Evolutionary conservation across 2,888 invertebrate genomes (phyloP).

Genomic region (Oegoconia quadripuncta): DNA sequence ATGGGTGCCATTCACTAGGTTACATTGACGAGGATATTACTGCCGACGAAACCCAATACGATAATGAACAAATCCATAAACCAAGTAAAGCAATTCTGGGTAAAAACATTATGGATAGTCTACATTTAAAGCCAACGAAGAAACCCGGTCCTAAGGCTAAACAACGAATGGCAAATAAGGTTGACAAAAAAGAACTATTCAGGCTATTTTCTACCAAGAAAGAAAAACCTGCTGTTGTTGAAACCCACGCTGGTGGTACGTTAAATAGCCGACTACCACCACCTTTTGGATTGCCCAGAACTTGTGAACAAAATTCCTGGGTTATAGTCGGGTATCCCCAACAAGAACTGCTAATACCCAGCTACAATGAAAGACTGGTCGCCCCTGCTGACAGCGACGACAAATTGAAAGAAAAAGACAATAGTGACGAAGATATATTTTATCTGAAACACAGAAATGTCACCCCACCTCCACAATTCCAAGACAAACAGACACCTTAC

Average conservation of each 20-base stretch:
- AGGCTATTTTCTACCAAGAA: slow-evolving; percentile 62
- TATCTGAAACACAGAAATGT: slow-evolving; percentile 48
- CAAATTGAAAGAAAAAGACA: slow-evolving; percentile 41
- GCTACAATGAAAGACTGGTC: slow-evolving; percentile 64
- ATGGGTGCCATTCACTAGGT: slow-evolving; percentile 67
- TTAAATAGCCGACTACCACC: slow-evolving; percentile 65
- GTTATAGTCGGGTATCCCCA: slow-evolving; percentile 66
- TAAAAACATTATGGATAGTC: slow-evolving; percentile 72
- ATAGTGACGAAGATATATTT: slow-evolving; percentile 31
- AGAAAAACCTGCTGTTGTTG: slow-evolving; percentile 53
- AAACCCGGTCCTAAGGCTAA: slow-evolving; percentile 69
- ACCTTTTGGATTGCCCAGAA: slow-evolving; percentile 61
- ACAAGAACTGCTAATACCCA: slow-evolving; percentile 62
- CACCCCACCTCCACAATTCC: slow-evolving; percentile 70
- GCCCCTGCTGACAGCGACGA: slow-evolving; percentile 43
- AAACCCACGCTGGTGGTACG: slow-evolving; percentile 56
- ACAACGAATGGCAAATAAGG: slow-evolving; percentile 56
- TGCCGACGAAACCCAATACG: slow-evolving; percentile 34
- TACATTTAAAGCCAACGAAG: slow-evolving; percentile 64
- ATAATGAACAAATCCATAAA: slow-evolving; percentile 53
- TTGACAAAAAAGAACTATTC: slow-evolving; percentile 61
- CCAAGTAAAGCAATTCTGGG: slow-evolving; percentile 65
- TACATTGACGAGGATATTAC: slow-evolving; percentile 64
- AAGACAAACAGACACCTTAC: slow-evolving; percentile 61
- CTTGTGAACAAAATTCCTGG: slow-evolving; percentile 61